Conservation (phyloP, 2,113 vertebrate genomes). For the Geococcyx californianus region DNA sequence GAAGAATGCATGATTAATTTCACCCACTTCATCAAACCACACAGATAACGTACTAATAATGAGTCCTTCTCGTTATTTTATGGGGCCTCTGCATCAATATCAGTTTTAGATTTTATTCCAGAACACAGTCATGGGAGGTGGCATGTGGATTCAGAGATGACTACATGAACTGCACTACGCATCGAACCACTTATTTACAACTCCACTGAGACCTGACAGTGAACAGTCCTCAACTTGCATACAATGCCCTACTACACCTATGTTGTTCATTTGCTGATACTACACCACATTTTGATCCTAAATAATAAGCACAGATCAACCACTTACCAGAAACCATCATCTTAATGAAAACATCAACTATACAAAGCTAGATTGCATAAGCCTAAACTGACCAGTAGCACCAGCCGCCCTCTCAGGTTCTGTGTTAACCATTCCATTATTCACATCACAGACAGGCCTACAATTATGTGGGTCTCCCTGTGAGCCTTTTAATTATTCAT, state of each 20-base stretch:
- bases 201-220: background rate
- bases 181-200: background rate
- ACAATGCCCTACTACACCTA: background rate
- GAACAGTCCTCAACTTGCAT: background rate
- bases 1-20: background rate
- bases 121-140: background rate
- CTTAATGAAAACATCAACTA: background rate
- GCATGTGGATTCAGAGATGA: background rate
- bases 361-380: background rate
- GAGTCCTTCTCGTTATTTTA: background rate
- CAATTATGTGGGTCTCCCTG: background rate
- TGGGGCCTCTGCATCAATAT: background rate
- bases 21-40: background rate
- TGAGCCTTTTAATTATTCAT: slow-evolving; percentile 6
- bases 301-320: background rate
- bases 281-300: background rate
- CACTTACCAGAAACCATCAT: background rate
- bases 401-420: background rate
- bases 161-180: background rate
- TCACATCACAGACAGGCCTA: background rate
- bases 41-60: background rate
- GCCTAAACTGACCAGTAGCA: background rate
- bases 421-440: background rate
- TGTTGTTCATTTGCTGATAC: background rate
- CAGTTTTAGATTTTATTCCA: background rate